phyloP scores from a whole-genome alignment of 2,797 vertebrate species.

The Enteromius anoplus region DNA sequence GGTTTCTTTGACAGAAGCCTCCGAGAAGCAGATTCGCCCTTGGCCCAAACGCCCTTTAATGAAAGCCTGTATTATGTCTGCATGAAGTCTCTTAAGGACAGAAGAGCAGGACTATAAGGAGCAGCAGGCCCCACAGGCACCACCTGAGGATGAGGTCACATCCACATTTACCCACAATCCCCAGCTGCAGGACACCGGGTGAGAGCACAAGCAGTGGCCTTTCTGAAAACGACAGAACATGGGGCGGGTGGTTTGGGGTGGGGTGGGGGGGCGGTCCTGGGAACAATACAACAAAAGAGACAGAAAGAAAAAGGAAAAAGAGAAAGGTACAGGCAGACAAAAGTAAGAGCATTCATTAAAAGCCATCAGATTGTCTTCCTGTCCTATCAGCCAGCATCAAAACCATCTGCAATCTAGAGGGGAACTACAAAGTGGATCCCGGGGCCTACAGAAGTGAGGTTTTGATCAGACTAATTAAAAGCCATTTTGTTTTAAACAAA shows the following conservation, averaged over 20 bases:
- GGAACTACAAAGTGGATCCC: slow-evolving; percentile 93
- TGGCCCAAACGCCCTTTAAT: slow-evolving; percentile 49
- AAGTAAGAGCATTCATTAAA: slow-evolving; percentile 92
- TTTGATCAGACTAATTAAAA: slow-evolving; percentile 99
- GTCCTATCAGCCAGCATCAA: slow-evolving; percentile 94
- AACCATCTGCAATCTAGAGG: slow-evolving; percentile 85
- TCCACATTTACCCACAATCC: slow-evolving; percentile 46
- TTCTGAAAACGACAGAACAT: slow-evolving; percentile 47
- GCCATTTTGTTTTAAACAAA: slow-evolving; percentile 99
- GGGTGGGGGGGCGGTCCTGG: slow-evolving; percentile 59
- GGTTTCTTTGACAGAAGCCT: slow-evolving; percentile 53
- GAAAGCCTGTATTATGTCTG: slow-evolving; percentile 54
- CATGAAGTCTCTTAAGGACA: slow-evolving; percentile 51
- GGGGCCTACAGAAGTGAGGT: slow-evolving; percentile 88
- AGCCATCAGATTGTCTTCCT: slow-evolving; percentile 87
- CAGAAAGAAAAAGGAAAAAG: slow-evolving; percentile 64
- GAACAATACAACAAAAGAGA: slow-evolving; percentile 73
- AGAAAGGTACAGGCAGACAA: slow-evolving; percentile 76
- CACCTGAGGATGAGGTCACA: slow-evolving; percentile 53
- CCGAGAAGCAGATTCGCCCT: slow-evolving; percentile 54
- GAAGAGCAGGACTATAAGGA: slow-evolving; percentile 42
- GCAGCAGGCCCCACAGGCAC: slow-evolving; percentile 27
- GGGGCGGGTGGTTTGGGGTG: slow-evolving; percentile 52
- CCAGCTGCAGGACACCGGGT: slow-evolving; percentile 40
- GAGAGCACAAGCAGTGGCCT: slow-evolving; percentile 16